Base-by-base conservation (phyloP, 2,888 invertebrate genomes). In the Standfussiana lucernea region DNA sequence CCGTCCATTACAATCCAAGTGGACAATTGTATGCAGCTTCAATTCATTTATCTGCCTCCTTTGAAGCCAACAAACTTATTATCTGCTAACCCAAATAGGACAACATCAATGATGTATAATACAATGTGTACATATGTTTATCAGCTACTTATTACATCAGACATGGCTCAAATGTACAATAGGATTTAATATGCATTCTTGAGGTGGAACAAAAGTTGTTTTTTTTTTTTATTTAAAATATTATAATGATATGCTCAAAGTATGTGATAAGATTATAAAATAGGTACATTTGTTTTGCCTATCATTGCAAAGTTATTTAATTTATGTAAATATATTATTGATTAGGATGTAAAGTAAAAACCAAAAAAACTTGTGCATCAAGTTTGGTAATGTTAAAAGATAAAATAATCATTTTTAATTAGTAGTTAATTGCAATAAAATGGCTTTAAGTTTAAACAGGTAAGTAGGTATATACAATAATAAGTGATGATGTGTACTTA, bases 401-500 rank as follows among this genome's bases (percentile, higher is more conserved):
- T 70, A 8, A 37, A n/a, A 21, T 0, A 35, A 24, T 18, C 35
- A 65, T 47, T 2, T 45, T 21, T 42, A 2, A 8, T 42, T 42
- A 13, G 15, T 40, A 13, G 5, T 61, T 32, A 37, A 37, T 21
- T 21, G 2, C 18, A 59, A 65, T 2, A 18, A 72, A 32, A 68
- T 8, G 5, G 13, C 18, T n/a, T 24, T 18, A 64, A 18, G 6
- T 40, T n/a, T 40, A 0, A 47, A 71, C 5, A 28, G 6, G 24
- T 10, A 35, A 68, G 32, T 45, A 50, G 18, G 13, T 40, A n/a
- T 8, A 15, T 24, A 4, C 28, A 15, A 47, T 42, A 61, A 13
- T 42, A 47, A 66, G 7, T 37, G 15, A 50, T 28, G 24, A 40
- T 40, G 50, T 79, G 65, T 69, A 94, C 95, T 95, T 95, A 98